A percentile compares a stretch with the other conserved stretches of the same genome.
Conservation (phyloP, 2,797 vertebrate genomes). For the Alfaro cultratus region DNA sequence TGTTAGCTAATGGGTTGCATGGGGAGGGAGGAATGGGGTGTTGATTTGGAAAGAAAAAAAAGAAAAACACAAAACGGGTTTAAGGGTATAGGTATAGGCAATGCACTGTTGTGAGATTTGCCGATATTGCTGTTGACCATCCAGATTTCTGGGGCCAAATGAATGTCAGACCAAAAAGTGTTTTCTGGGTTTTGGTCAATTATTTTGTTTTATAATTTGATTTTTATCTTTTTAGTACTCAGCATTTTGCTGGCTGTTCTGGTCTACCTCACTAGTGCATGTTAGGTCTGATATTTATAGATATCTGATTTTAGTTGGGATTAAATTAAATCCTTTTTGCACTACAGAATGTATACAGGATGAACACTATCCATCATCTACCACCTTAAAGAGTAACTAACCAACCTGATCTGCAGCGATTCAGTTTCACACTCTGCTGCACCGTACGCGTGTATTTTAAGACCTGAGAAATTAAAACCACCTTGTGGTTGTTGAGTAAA, state of each 20-base stretch:
- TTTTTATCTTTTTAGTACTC: slow-evolving; percentile 32
- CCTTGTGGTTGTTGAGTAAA: neutral
- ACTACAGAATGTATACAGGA: slow-evolving; percentile 54
- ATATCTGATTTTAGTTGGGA: slow-evolving; percentile 41
- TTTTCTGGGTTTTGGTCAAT: slow-evolving; percentile 63
- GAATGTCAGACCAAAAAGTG: slow-evolving; percentile 77
- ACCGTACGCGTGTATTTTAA: neutral
- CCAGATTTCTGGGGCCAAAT: slow-evolving; percentile 78
- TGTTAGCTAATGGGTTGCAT: slow-evolving; percentile 65
- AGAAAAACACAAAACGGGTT: slow-evolving; percentile 42
- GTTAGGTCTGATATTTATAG: slow-evolving; percentile 49
- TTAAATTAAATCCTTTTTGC: slow-evolving; percentile 66
- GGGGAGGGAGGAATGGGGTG: slow-evolving; percentile 35
- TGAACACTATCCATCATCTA: slow-evolving; percentile 3
- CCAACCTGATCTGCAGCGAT: neutral
- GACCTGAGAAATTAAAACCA: neutral
- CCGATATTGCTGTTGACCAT: slow-evolving; percentile 77
- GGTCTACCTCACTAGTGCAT: slow-evolving; percentile 64
- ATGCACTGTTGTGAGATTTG: slow-evolving; percentile 59
- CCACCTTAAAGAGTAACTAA: slow-evolving; percentile 20
- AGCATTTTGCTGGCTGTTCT: slow-evolving; percentile 49
- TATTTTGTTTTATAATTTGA: slow-evolving; percentile 19
- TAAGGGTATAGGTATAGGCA: slow-evolving; percentile 62
- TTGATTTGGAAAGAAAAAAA: slow-evolving; percentile 2
- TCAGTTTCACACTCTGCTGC: neutral